Evolutionary conservation across 2,797 vertebrate genomes (phyloP).

Genomic region (Paratrypauchen microcephalus): DNA sequence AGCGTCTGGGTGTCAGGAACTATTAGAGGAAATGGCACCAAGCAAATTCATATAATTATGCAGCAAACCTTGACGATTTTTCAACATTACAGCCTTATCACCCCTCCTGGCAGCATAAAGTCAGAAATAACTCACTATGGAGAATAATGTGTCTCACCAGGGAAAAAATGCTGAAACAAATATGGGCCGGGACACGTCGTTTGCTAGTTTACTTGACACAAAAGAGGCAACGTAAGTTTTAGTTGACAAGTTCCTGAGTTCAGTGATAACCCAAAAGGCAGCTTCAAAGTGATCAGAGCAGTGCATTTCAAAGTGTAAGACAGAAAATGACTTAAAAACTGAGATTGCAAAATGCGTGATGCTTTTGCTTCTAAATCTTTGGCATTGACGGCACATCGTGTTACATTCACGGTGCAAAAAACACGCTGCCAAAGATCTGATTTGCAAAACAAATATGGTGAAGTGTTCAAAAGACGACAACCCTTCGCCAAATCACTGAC

Average conservation of each 20-base stretch:
- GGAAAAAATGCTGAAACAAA: slow-evolving; percentile 59
- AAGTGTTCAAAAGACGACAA: slow-evolving; percentile 41
- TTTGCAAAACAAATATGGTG: slow-evolving; percentile 58
- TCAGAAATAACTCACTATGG: slow-evolving; percentile 71
- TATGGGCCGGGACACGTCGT: slow-evolving; percentile 62
- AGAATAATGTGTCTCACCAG: slow-evolving; percentile 55
- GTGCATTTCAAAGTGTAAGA: slow-evolving; percentile 62
- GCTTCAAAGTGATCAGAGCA: slow-evolving; percentile 56
- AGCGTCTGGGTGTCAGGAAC: slow-evolving; percentile 60
- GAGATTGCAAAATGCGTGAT: slow-evolving; percentile 59
- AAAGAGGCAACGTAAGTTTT: slow-evolving; percentile 63
- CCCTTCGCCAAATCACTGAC: slow-evolving; percentile 37
- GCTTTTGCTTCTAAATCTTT: slow-evolving; percentile 40
- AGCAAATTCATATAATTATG: slow-evolving; percentile 67
- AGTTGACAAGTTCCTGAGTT: slow-evolving; percentile 72
- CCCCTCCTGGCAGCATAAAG: slow-evolving; percentile 55
- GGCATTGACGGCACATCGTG: slow-evolving; percentile 54
- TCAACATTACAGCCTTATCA: slow-evolving; percentile 55
- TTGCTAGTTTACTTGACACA: slow-evolving; percentile 63
- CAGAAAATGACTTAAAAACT: slow-evolving; percentile 59
- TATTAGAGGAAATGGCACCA: slow-evolving; percentile 58
- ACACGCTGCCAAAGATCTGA: slow-evolving; percentile 21
- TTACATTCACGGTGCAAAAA: slow-evolving; percentile 49
- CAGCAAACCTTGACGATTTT: slow-evolving; percentile 59
- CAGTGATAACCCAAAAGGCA: slow-evolving; percentile 49